Evolutionary conservation across 2,797 vertebrate species (phyloP), one percentile per base, ranked within the genome.

Genomic region (Pantherophis alleghaniensis): DNA sequence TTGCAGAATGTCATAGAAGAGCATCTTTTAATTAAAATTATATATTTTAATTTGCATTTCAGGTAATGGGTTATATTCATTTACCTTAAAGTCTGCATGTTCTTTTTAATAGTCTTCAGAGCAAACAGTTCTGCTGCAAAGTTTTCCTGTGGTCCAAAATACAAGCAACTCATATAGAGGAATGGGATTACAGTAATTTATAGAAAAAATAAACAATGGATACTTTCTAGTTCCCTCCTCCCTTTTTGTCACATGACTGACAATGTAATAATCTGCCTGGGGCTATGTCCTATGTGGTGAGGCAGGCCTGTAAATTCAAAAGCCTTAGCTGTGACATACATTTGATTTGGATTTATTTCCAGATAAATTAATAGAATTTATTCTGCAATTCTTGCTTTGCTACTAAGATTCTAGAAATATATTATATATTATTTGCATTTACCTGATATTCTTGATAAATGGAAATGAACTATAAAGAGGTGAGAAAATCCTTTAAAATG

Each of bases 191-290:
- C 20, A 92, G 87, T 53, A 87, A 56, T 56, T 53, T 88, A 95
- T 86, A 90, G 89, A 94, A 92, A 93, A 91, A 95, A 22, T 94
- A 91, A 93, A 92, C 0, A 7, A 96, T 96, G 90, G 95, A 55
- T 91, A 60, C 91, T 79, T 95, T 93, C 92, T 60, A 91, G 55
- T 42, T 95, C 47, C 87, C 0, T 0, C 61, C 90, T 95, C 86
- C 91, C 91, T 93, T 95, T 96, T 95, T 74, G 93, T 93, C 95
- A 37, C 88, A 92, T 94, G 94, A 95, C 93, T 95, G 92, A 94
- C 94, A 95, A 94, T 88, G 59, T 55, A 87, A 89, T 91, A 94
- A 93, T 95, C 94, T 95, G 51, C 87, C 59, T 93, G 86, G 32
- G 93, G 37, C 87, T 92, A 61, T 26, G 55, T 86, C 79, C 87